Percentiles rank a stretch among this genome's conserved stretches.
Evolutionary conservation across 2,797 vertebrate genomes (phyloP).

Genomic region (Delichon dasypus): DNA sequence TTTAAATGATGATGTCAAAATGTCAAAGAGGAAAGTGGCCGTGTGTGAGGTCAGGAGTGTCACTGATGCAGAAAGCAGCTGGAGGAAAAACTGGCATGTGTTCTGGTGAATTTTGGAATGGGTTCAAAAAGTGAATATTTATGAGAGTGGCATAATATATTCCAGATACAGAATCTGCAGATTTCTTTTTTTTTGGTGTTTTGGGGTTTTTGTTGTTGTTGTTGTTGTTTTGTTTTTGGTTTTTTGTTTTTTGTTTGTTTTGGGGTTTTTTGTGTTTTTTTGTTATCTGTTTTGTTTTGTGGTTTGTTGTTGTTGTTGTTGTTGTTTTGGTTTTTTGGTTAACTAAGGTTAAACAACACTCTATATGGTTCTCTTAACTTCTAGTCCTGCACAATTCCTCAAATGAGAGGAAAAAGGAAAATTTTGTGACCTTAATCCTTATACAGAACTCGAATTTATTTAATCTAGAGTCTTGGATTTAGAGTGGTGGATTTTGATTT

Average conservation of each 20-base stretch:
- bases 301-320: too few species aligned
- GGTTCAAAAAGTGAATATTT: background rate
- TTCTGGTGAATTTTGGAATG: background rate
- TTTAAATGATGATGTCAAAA: constrained; percentile 6
- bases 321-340: too few species aligned
- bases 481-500: background rate
- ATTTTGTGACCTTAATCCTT: background rate
- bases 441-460: background rate
- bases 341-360: background rate
- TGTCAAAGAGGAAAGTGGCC: background rate
- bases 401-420: background rate
- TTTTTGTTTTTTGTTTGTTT: too few species aligned
- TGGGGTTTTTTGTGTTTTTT: too few species aligned
- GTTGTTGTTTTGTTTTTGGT: too few species aligned
- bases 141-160: background rate
- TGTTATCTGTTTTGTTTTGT: too few species aligned
- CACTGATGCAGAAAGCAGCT: background rate
- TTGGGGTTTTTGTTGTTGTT: too few species aligned
- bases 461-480: background rate
- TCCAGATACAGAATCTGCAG: background rate
- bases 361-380: background rate
- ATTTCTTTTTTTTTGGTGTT: background rate
- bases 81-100: background rate
- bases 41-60: background rate
- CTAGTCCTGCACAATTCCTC: background rate